Base-by-base conservation (phyloP, 2,888 invertebrate genomes). In the Himalopsyche japonica region DNA sequence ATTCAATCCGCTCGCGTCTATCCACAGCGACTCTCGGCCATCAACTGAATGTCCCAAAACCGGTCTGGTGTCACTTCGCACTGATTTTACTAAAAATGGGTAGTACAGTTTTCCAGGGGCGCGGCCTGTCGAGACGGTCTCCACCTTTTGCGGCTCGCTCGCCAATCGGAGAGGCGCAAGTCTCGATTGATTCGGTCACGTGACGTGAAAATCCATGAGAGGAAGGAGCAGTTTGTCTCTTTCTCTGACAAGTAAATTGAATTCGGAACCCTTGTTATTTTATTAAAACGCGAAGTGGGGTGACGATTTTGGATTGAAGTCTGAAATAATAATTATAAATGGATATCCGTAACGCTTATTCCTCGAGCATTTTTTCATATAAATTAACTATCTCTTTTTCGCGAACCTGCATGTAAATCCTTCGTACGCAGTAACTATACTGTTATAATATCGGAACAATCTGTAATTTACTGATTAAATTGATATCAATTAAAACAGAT, bases 21-120 rank as follows among this genome's bases (percentile, higher is more conserved):
- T 91, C 91, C 92, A 91, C 92, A 92, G 90, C 89, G 92, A 92
- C 92, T 90, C 90, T 90, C 90, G 91, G 90, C 90, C 91, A 90
- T 89, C 89, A 91, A 92, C 92, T 92, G 92, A 90, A 91, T 86
- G 88, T 64, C 20, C 64, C 24, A 88, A 89, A 90, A 89, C 89
- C 89, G 70, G 70, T 70, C 24, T 70, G 79, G 64, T 70, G 57
- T 64, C 47, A 43, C 32, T 37, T 76, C 77, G 49, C 79, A 30
- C 76, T 70, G 57, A 70, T 70, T 70, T 70, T 70, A 70, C 70
- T 70, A 70, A 70, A 70, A 70, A 70, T 70, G 70, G 77, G 77
- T 77, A 43, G 43, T 77, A 43, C 37, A 77, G 37, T 77, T 43
- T 77, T 43, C 77, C 77, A 34, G 12, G 77, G 43, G 77, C 77